Evolutionary conservation across 2,888 invertebrate genomes (phyloP).

Genomic region (Petrolisthes manimaculis): DNA sequence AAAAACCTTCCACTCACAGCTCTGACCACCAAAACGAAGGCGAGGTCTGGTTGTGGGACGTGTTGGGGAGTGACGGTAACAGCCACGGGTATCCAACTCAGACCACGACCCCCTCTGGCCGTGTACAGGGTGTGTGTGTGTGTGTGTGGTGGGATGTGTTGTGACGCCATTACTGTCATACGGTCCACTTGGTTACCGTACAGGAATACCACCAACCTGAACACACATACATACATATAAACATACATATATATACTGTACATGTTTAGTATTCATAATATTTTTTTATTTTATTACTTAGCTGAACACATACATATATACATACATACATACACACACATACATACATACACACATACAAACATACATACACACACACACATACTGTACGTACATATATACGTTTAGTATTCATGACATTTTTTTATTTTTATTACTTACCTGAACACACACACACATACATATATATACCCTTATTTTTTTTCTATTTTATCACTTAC

Average conservation of each 20-base stretch:
- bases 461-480: too few species aligned
- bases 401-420: too few species aligned
- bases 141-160: slow-evolving; percentile 13
- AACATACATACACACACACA: too few species aligned
- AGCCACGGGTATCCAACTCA: slow-evolving; percentile 55
- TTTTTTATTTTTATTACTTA: too few species aligned
- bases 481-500: too few species aligned
- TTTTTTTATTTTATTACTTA: neutral
- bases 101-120: slow-evolving; percentile 47
- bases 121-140: slow-evolving; percentile 44
- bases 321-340: neutral
- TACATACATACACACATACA: neutral
- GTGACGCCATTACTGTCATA: slow-evolving; percentile 50
- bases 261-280: neutral
- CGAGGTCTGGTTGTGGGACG: slow-evolving; percentile 36
- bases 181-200: slow-evolving; percentile 55
- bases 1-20: too few species aligned
- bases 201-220: slow-evolving; percentile 58
- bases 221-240: too few species aligned
- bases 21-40: slow-evolving; percentile 55
- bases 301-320: neutral
- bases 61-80: slow-evolving; percentile 32
- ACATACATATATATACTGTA: neutral
- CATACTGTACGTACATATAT: too few species aligned
- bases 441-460: too few species aligned